Evolutionary conservation across 1,140 invertebrate genomes (phyloP).

Genomic region (Latrodectus geometricus): DNA sequence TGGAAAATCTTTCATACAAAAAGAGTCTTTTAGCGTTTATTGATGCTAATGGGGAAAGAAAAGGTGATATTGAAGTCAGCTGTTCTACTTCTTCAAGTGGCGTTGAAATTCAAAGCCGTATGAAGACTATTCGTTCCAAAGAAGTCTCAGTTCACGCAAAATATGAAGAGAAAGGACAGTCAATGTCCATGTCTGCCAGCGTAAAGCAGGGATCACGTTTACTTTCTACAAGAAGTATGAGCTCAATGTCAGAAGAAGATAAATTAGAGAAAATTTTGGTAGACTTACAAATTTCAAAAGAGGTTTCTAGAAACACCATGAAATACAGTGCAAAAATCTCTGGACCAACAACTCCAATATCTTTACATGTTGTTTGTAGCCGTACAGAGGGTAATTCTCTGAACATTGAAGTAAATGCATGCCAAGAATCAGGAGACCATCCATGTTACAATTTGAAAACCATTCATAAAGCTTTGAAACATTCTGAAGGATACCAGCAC

Average conservation of each 20-base stretch:
- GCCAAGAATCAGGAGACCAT: background rate
- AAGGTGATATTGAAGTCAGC: constrained; percentile 26
- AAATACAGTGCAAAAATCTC: background rate
- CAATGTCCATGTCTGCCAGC: background rate
- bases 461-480: background rate
- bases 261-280: constrained; percentile 19
- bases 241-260: background rate
- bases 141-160: constrained; percentile 23
- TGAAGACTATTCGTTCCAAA: constrained; percentile 6
- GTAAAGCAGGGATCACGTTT: constrained; percentile 14
- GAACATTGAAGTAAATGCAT: background rate
- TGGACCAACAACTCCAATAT: constrained; percentile 1
- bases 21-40: background rate
- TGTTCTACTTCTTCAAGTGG: background rate
- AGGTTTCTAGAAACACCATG: background rate
- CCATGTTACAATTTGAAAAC: constrained; percentile 27
- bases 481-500: background rate
- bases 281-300: constrained; percentile 1
- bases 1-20: background rate
- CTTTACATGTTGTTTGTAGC: background rate
- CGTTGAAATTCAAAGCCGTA: constrained; percentile 9
- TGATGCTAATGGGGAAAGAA: constrained; percentile 22
- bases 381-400: background rate
- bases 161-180: background rate
- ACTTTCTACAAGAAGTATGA: background rate